These are phyloP conservation scores for Ornithorhynchus anatinus DNA, from an alignment of 2,113 vertebrate species.

Conservation along the genomic window DNA sequence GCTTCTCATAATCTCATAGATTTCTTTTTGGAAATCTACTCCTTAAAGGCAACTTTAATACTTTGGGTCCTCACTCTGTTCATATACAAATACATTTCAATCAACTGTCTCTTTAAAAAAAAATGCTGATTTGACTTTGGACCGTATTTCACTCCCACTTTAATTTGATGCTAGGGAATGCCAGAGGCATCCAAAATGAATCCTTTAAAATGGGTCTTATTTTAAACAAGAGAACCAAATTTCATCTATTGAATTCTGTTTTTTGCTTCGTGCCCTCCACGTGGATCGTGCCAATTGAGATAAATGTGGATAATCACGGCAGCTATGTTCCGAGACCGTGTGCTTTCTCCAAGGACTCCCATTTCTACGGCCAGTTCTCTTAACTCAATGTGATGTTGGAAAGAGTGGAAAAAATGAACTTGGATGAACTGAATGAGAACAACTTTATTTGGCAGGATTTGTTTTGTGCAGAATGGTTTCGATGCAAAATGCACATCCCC, in stretches of 20 bases:
- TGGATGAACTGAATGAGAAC: slow-evolving; percentile 22
- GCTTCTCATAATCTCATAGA: no score
- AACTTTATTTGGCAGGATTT: slow-evolving; percentile 18
- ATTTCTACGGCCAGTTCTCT: slow-evolving; percentile 1
- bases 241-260: not conserved
- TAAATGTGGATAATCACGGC: not conserved
- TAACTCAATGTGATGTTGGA: not conserved
- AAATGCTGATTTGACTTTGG: not conserved
- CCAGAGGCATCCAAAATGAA: not conserved
- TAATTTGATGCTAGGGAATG: not conserved
- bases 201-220: not conserved
- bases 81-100: not conserved
- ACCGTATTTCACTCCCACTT: not conserved
- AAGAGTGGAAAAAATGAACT: not conserved
- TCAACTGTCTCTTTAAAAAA: not conserved
- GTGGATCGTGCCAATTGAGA: not conserved
- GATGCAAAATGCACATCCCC: not conserved
- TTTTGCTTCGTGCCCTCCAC: not conserved
- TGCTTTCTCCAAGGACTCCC: not conserved
- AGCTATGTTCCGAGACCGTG: not conserved
- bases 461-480: slow-evolving; percentile 9
- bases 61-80: not conserved
- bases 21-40: no score
- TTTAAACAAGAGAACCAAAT: slow-evolving; percentile 14
- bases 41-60: no score